These are phyloP conservation scores for Antedon bifida DNA, from an alignment of 35 echinoderm and acorn worm genomes.

Conservation along the genomic window DNA sequence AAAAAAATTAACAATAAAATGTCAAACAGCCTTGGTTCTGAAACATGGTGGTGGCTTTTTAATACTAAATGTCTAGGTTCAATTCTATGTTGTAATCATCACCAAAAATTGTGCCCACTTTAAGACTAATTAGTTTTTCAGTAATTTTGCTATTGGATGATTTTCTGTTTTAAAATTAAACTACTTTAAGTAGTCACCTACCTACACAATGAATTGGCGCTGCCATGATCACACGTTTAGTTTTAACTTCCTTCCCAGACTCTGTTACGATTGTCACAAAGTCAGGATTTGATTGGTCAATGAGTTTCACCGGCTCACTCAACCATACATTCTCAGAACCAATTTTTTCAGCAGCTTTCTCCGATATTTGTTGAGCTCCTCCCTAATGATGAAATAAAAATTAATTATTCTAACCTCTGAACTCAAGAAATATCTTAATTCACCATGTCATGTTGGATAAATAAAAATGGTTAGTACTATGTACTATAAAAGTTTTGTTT, in stretches of 20 bases:
- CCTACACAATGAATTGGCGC: conserved; percentile 42
- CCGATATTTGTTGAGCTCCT: conserved; percentile 42
- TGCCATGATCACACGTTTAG: conserved; percentile 24
- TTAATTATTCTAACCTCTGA: neutral
- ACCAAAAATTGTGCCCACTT: too few relatives aligned
- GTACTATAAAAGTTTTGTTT: too few relatives aligned
- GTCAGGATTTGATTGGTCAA: conserved; percentile 19
- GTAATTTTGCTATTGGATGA: too few relatives aligned
- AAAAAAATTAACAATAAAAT: too few relatives aligned
- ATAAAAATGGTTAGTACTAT: neutral
- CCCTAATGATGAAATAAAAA: conserved; percentile 18
- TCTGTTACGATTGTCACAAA: conserved; percentile 34
- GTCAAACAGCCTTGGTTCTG: too few relatives aligned
- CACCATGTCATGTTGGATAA: neutral
- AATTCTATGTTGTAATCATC: too few relatives aligned
- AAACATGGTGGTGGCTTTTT: too few relatives aligned
- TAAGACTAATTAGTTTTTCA: too few relatives aligned
- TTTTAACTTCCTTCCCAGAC: conserved; percentile 26
- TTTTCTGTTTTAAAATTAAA: neutral
- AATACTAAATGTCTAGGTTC: too few relatives aligned
- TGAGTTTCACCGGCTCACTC: conserved; percentile 33
- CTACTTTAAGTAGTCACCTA: neutral
- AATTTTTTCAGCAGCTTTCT: conserved; percentile 17
- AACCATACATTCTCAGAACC: conserved; percentile 51
- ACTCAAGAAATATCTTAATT: neutral